Conservation (phyloP, 2,113 vertebrate genomes). For the Suncus etruscus region DNA sequence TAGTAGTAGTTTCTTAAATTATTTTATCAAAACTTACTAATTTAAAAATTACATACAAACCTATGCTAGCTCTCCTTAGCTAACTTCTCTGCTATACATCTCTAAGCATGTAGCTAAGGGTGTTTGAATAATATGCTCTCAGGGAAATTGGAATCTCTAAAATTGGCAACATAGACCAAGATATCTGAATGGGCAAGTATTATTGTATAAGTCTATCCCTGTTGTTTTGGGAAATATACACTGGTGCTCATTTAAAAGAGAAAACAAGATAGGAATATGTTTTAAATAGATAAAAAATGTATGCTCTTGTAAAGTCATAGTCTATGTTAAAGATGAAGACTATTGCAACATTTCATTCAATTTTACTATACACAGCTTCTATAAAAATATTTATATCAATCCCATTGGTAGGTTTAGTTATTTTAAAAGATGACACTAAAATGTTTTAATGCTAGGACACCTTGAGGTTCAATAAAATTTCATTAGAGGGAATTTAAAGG, state of each 20-base stretch:
- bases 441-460: background rate
- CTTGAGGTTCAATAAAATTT: background rate
- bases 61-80: background rate
- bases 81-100: background rate
- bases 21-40: background rate
- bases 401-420: background rate
- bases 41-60: background rate
- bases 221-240: background rate
- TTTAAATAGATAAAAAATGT: too few relatives aligned
- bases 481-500: background rate
- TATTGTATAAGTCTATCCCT: background rate
- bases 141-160: background rate
- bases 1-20: background rate
- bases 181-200: background rate
- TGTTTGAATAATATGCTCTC: background rate
- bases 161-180: conserved; percentile 3
- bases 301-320: background rate
- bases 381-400: conserved; percentile 44
- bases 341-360: background rate
- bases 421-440: conserved; percentile 23
- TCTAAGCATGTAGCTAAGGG: background rate
- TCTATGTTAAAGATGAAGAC: background rate
- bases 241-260: background rate
- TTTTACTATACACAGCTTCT: background rate
- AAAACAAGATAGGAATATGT: background rate